Evolutionary conservation across 2,113 vertebrate species (phyloP).

Genomic region (Nibea albiflora): DNA sequence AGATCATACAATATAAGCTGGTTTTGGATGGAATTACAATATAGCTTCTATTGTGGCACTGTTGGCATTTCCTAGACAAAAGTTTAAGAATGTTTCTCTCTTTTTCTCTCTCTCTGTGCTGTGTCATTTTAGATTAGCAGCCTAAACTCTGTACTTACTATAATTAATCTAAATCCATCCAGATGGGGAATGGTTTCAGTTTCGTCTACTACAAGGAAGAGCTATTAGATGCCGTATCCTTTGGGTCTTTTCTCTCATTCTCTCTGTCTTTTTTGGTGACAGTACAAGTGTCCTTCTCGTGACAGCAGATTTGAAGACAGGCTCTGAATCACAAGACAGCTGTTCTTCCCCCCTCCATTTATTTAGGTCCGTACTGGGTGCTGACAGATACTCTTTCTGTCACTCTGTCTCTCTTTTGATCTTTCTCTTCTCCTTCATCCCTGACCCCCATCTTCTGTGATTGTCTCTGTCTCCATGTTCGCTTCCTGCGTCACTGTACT

Average conservation of each 20-base stretch:
- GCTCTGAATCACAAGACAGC: conserved; percentile 35
- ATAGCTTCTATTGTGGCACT: conserved; percentile 34
- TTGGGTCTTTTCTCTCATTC: conserved; percentile 26
- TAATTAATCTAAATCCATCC: conserved; percentile 70
- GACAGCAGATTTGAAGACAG: conserved; percentile 34
- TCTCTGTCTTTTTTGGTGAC: conserved; percentile 25
- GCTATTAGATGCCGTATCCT: conserved; percentile 44
- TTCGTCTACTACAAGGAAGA: conserved; percentile 48
- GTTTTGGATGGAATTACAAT: conserved; percentile 50
- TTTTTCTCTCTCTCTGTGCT: conserved; percentile 1
- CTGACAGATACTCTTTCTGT: conserved; percentile 37
- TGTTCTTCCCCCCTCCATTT: conserved; percentile 17
- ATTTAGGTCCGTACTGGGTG: conserved; percentile 5
- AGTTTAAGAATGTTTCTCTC: conserved; percentile 28
- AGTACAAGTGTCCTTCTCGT: conserved; percentile 36
- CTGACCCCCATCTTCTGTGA: conserved; percentile 48
- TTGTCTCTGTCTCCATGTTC: conserved; percentile 42
- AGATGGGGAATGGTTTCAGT: conserved; percentile 63
- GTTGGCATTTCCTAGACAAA: conserved; percentile 43
- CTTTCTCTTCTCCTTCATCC: conserved; percentile 36
- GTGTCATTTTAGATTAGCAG: conserved; percentile 62
- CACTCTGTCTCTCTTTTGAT: conserved; percentile 17
- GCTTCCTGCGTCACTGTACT: conserved; percentile 54
- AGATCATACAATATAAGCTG: conserved; percentile 31
- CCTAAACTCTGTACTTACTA: conserved; percentile 43